Evolutionary conservation across 2,113 vertebrate genomes (phyloP).

Genomic region (Camelus dromedarius): DNA sequence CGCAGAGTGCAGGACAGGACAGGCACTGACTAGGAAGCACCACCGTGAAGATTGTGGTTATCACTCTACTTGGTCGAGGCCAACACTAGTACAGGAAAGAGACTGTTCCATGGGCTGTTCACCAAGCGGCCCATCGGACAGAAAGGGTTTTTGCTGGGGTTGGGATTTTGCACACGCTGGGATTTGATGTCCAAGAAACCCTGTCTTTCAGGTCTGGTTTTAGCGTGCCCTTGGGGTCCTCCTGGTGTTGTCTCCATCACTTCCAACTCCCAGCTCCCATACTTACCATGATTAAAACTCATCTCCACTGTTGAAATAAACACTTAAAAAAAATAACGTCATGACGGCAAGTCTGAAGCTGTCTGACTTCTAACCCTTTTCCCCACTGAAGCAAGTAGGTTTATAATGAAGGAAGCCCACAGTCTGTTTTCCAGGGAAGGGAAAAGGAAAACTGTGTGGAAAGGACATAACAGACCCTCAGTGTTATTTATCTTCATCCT

Average conservation of each 20-base stretch:
- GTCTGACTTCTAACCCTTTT: not conserved
- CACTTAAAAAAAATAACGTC: constrained; percentile 2
- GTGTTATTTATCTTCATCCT: not conserved
- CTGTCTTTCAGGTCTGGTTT: not conserved
- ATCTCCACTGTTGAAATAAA: not conserved
- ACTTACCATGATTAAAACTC: not conserved
- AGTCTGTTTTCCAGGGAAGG: not conserved
- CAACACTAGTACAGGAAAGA: not conserved
- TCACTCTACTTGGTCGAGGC: not conserved
- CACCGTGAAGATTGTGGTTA: not conserved
- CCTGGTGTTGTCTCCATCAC: not conserved
- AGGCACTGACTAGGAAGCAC: not conserved
- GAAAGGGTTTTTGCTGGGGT: not conserved
- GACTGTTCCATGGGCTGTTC: not conserved
- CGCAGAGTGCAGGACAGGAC: not conserved
- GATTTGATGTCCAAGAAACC: not conserved
- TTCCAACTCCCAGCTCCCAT: not conserved
- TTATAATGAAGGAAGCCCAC: not conserved
- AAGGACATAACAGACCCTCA: not conserved
- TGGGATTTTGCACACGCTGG: not conserved
- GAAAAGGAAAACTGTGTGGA: not conserved
- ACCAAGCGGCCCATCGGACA: not conserved
- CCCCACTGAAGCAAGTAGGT: constrained; percentile 16
- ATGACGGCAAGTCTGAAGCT: constrained; percentile 5
- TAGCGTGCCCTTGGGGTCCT: not conserved